These are phyloP conservation scores for Catocala nupta DNA, from an alignment of 2,888 invertebrate species.

Conservation along the genomic window DNA sequence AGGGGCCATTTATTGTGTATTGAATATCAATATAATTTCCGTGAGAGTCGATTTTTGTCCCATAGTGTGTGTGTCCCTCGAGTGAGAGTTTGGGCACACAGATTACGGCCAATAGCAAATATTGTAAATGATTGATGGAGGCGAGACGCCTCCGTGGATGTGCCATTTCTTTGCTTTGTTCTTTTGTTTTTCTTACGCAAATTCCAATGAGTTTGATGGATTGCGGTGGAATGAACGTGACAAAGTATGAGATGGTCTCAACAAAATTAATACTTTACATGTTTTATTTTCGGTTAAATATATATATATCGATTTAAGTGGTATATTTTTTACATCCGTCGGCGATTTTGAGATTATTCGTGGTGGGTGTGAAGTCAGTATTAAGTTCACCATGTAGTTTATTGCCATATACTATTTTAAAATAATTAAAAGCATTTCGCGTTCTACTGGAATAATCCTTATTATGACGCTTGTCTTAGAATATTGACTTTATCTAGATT, in stretches of 20 bases:
- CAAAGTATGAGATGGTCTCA: constrained; percentile 36
- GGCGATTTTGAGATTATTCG: too few relatives aligned
- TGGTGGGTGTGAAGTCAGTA: too few relatives aligned
- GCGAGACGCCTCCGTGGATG: constrained; percentile 67
- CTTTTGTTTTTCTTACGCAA: constrained; percentile 67
- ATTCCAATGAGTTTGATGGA: constrained; percentile 47
- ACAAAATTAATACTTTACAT: constrained; percentile 34
- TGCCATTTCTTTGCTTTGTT: constrained; percentile 63
- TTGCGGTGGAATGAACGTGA: constrained; percentile 42
- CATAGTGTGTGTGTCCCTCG: constrained; percentile 77
- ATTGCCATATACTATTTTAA: too few relatives aligned
- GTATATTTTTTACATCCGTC: too few relatives aligned
- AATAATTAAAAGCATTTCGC: too few relatives aligned
- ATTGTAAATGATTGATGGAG: constrained; percentile 80
- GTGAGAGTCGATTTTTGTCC: constrained; percentile 86
- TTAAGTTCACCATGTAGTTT: too few relatives aligned
- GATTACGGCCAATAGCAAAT: constrained; percentile 85
- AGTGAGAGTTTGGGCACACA: constrained; percentile 82
- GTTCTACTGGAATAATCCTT: too few relatives aligned
- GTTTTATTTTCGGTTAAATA: constrained; percentile 27
- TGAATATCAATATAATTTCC: constrained; percentile 88
- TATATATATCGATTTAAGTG: neutral
- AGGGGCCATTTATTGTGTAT: constrained; percentile 87
- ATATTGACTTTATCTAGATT: too few relatives aligned
- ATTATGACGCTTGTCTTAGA: too few relatives aligned